Evolutionary conservation across 1,140 invertebrate genomes (phyloP).

Genomic region (Sarcophaga bullata): DNA sequence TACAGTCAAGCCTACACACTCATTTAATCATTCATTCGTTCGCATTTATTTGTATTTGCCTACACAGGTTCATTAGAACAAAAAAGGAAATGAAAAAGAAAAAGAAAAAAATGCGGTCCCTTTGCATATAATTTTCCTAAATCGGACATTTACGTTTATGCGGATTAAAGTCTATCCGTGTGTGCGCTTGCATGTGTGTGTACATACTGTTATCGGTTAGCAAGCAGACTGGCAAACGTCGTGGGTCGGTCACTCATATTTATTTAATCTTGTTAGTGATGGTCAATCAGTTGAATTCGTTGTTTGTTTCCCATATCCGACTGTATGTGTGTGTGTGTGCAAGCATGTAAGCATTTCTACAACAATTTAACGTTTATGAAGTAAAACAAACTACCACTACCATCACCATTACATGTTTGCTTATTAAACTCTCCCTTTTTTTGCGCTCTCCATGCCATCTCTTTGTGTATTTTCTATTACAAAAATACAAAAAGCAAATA

Average conservation of each 20-base stretch:
- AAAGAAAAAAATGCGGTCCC: too few relatives aligned
- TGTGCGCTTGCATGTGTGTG: too few relatives aligned
- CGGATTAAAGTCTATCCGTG: too few relatives aligned
- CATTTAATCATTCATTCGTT: too few relatives aligned
- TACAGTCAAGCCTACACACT: too few relatives aligned
- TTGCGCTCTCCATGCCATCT: not conserved
- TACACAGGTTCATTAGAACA: too few relatives aligned
- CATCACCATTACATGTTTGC: not conserved
- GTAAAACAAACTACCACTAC: not conserved
- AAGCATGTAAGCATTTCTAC: not conserved
- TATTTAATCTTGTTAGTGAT: slow-evolving; percentile 22
- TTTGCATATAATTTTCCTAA: too few relatives aligned
- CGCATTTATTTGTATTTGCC: too few relatives aligned
- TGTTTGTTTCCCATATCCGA: not conserved
- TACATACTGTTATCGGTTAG: too few relatives aligned
- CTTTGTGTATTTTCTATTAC: not conserved
- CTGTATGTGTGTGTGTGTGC: not conserved
- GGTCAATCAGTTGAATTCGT: slow-evolving; percentile 18
- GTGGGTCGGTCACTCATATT: slow-evolving; percentile 7
- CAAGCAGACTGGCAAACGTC: not conserved
- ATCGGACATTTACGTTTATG: too few relatives aligned
- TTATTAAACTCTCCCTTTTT: too few relatives aligned
- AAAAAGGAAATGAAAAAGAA: too few relatives aligned
- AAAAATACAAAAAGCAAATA: not conserved
- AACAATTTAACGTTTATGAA: not conserved